phyloP scores from a whole-genome alignment of 2,888 invertebrate genomes.

The Catocala fraxini region DNA sequence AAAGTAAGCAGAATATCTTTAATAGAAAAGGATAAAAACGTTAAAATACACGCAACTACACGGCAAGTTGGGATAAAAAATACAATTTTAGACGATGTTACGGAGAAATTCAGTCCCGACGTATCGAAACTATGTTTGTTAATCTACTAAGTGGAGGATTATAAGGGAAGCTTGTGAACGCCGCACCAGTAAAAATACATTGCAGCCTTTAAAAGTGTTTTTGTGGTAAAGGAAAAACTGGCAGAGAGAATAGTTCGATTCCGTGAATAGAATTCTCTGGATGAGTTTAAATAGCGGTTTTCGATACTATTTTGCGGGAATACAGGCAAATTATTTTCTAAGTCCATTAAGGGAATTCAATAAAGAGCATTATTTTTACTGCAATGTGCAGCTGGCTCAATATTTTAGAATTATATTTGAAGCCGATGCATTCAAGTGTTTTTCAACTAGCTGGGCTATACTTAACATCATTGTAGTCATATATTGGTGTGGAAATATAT shows the following conservation, averaged over 20 bases:
- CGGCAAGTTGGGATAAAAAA: conserved; percentile 28
- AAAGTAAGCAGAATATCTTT: not conserved
- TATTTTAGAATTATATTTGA: no score
- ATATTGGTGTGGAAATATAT: no score
- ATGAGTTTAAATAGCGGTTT: not conserved
- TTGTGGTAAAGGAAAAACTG: conserved; percentile 14
- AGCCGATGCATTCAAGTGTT: no score
- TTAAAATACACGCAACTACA: conserved; percentile 2
- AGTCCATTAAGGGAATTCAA: no score
- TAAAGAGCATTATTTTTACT: no score
- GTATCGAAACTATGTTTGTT: conserved; percentile 48
- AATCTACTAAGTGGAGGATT: conserved; percentile 56
- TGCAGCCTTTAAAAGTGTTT: conserved; percentile 15
- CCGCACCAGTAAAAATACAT: conserved; percentile 34
- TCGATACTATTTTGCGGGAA: not conserved
- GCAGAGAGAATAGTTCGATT: conserved; percentile 10
- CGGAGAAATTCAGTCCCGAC: conserved; percentile 28
- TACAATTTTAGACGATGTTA: conserved; percentile 23
- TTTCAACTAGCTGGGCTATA: no score
- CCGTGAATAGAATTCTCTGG: not conserved
- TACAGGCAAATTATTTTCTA: no score
- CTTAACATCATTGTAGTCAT: no score
- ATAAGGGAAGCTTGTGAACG: conserved; percentile 33
- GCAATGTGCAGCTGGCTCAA: no score
- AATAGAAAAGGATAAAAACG: not conserved